These are phyloP conservation scores for Urocyon cinereoargenteus DNA, from an alignment of 2,797 vertebrate genomes.

Conservation along the genomic window DNA sequence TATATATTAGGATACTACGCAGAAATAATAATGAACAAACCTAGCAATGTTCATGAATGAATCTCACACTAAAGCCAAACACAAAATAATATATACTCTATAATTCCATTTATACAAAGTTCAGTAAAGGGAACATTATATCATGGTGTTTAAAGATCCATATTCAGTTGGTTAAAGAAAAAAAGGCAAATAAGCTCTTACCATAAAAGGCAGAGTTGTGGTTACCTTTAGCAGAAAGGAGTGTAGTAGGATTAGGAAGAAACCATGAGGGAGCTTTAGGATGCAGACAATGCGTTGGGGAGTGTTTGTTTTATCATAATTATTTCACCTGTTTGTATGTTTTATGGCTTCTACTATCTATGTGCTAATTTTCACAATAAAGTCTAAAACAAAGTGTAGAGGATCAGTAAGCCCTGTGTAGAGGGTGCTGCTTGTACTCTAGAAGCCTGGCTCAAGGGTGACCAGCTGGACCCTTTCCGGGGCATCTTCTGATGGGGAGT, in stretches of 20 bases:
- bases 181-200: background rate
- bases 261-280: background rate
- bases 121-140: background rate
- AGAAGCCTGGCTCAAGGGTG: background rate
- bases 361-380: background rate
- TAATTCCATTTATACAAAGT: background rate
- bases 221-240: background rate
- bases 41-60: background rate
- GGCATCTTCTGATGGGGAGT: background rate
- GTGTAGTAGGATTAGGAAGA: too few relatives aligned
- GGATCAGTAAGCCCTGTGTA: background rate
- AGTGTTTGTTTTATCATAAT: background rate
- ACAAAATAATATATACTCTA: background rate
- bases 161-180: background rate
- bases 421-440: background rate
- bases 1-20: background rate
- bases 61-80: background rate
- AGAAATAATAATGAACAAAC: background rate
- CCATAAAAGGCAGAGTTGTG: background rate
- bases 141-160: background rate
- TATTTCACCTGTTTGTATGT: background rate
- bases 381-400: background rate
- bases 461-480: background rate
- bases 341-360: background rate
- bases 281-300: too few relatives aligned